A percentile compares a stretch with the other conserved stretches of the same genome.
Conservation (phyloP, 2,888 invertebrate species). For the Trachelus stipa region DNA sequence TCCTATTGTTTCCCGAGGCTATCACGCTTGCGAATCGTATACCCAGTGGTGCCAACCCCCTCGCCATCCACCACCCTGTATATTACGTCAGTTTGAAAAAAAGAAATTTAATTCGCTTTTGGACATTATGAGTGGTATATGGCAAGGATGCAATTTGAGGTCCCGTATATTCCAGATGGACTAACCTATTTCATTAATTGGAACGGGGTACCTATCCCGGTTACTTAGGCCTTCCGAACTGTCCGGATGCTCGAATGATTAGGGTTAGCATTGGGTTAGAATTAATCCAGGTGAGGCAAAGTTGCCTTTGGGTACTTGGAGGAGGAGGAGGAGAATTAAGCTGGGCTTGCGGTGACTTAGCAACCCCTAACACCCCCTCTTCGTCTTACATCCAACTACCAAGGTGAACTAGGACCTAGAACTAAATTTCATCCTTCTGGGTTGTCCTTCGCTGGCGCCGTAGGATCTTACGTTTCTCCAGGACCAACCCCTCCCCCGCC, state of each 20-base stretch:
- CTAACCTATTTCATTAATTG: not conserved
- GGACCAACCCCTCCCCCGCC: too few species aligned
- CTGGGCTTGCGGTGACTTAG: constrained; percentile 34
- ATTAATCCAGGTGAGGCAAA: constrained; percentile 52
- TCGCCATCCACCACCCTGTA: too few species aligned
- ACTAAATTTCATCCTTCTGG: not conserved
- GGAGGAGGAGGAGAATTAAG: constrained; percentile 43
- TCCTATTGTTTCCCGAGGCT: not conserved
- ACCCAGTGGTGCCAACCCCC: not conserved
- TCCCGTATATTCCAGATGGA: not conserved
- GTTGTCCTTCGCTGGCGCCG: not conserved
- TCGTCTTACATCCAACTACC: not conserved
- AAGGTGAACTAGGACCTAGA: not conserved
- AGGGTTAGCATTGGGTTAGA: constrained; percentile 31
- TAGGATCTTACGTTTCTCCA: not conserved
- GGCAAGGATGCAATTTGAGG: not conserved
- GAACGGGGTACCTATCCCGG: not conserved
- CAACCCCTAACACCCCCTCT: constrained; percentile 15
- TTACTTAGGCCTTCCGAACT: not conserved
- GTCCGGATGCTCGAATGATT: not conserved
- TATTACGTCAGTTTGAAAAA: not conserved
- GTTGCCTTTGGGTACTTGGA: constrained; percentile 38
- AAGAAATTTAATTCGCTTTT: not conserved
- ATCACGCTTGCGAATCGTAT: constrained; percentile 7
- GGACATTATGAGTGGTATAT: not conserved